Percentiles rank a stretch among this genome's conserved stretches.
Conservation (phyloP, 2,888 invertebrate species). For the Tridacna crocea region DNA sequence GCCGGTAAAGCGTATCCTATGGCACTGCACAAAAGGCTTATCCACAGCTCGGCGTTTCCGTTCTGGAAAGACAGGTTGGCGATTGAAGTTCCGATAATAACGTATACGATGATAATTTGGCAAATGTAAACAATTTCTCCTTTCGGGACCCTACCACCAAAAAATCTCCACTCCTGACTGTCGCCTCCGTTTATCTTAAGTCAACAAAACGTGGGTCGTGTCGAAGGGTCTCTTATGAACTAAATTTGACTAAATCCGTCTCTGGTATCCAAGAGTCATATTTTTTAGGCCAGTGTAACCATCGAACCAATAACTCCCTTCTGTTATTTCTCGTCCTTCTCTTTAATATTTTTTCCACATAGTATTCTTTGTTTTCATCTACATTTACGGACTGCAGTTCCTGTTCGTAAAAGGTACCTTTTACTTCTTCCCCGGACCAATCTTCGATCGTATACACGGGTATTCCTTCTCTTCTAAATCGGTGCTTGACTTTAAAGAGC, state of each 20-base stretch:
- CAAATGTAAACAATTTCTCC: constrained; percentile 54
- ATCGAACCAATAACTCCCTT: constrained; percentile 46
- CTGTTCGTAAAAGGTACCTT: constrained; percentile 47
- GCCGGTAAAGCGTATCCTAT: constrained; percentile 30
- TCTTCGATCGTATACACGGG: constrained; percentile 40
- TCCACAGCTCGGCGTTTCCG: constrained; percentile 34
- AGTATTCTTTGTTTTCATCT: constrained; percentile 39
- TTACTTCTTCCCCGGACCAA: constrained; percentile 41
- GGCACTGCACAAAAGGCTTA: constrained; percentile 38
- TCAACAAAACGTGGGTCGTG: background rate
- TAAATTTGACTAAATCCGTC: background rate
- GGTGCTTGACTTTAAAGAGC: constrained; percentile 41
- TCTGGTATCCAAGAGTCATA: constrained; percentile 38
- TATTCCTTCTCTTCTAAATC: constrained; percentile 37
- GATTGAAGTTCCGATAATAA: constrained; percentile 44
- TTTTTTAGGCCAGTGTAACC: constrained; percentile 61
- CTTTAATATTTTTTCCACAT: constrained; percentile 44
- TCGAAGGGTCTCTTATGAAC: background rate
- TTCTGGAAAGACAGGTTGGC: constrained; percentile 40
- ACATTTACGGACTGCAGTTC: constrained; percentile 51
- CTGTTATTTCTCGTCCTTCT: constrained; percentile 30
- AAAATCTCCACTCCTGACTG: constrained; percentile 32
- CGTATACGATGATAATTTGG: constrained; percentile 44
- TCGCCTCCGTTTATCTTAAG: background rate
- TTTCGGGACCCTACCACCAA: constrained; percentile 36